These are phyloP conservation scores for Metacarcinus magister DNA, from an alignment of 2,888 invertebrate genomes.

Conservation along the genomic window DNA sequence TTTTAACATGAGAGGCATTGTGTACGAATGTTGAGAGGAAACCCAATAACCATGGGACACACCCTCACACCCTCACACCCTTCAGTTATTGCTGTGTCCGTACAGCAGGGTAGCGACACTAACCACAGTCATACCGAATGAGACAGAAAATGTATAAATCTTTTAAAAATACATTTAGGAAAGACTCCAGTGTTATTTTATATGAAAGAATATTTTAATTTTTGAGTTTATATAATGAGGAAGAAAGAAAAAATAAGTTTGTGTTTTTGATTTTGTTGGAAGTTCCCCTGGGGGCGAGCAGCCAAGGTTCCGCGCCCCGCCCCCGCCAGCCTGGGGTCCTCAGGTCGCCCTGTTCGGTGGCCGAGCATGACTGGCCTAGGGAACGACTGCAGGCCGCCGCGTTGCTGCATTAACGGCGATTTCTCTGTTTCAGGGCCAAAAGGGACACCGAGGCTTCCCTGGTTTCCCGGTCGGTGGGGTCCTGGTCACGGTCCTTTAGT, in stretches of 20 bases:
- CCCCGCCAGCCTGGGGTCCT: neutral
- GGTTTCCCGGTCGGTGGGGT: slow-evolving; percentile 87
- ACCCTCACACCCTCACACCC: too few relatives aligned
- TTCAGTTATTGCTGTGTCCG: too few relatives aligned
- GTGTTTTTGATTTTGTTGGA: neutral
- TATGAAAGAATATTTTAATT: neutral
- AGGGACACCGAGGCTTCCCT: slow-evolving; percentile 87
- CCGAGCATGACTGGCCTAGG: slow-evolving; percentile 43
- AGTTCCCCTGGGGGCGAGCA: neutral
- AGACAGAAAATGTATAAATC: too few relatives aligned
- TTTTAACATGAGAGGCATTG: neutral
- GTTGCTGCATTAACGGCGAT: slow-evolving; percentile 57
- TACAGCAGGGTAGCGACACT: too few relatives aligned
- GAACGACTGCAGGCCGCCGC: slow-evolving; percentile 44
- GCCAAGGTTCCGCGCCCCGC: neutral
- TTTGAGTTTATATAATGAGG: neutral
- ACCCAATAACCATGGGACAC: neutral
- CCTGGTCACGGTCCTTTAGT: slow-evolving; percentile 61
- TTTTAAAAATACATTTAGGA: too few relatives aligned
- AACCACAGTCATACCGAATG: too few relatives aligned
- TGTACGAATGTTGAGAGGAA: neutral
- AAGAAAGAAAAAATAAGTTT: neutral
- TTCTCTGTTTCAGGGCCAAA: slow-evolving; percentile 87
- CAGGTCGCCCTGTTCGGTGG: neutral
- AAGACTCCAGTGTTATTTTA: too few relatives aligned